Evolutionary conservation across 2,797 vertebrate genomes (phyloP).

Genomic region (Tamandua tetradactyla): DNA sequence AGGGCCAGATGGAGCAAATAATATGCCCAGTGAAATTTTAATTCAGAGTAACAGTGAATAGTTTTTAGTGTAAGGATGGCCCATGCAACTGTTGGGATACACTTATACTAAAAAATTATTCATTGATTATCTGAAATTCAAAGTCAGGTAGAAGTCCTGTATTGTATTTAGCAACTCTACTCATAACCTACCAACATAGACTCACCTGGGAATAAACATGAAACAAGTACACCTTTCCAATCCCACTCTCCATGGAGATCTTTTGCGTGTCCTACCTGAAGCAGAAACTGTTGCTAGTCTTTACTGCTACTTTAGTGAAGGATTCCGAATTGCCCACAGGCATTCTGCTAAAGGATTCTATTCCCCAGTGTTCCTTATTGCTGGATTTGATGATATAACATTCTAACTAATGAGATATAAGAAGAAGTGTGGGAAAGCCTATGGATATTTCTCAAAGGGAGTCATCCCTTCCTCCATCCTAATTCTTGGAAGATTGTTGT

Average conservation of each 20-base stretch:
- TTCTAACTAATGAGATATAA: too few species aligned
- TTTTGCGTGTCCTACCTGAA: not conserved
- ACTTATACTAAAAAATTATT: not conserved
- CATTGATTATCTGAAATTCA: not conserved
- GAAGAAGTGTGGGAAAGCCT: not conserved
- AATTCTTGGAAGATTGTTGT: not conserved
- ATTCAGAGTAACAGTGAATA: not conserved
- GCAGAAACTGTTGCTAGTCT: not conserved
- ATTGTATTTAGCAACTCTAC: not conserved
- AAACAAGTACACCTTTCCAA: rapidly evolving
- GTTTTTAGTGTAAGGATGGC: not conserved
- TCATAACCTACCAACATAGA: not conserved
- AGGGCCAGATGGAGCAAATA: not conserved
- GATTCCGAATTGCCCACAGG: too few species aligned
- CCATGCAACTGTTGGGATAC: not conserved
- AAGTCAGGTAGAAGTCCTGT: not conserved
- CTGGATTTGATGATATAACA: not conserved
- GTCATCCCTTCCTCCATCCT: not conserved
- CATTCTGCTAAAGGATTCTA: not conserved
- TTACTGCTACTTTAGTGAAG: not conserved
- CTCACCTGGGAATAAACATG: not conserved
- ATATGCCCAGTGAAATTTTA: not conserved
- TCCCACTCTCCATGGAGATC: not conserved
- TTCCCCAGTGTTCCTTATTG: not conserved
- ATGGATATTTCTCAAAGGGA: not conserved